Percentiles rank a stretch among this genome's conserved stretches.
Conservation (phyloP, 1,140 invertebrate species). For the Drosophila ogumai region DNA sequence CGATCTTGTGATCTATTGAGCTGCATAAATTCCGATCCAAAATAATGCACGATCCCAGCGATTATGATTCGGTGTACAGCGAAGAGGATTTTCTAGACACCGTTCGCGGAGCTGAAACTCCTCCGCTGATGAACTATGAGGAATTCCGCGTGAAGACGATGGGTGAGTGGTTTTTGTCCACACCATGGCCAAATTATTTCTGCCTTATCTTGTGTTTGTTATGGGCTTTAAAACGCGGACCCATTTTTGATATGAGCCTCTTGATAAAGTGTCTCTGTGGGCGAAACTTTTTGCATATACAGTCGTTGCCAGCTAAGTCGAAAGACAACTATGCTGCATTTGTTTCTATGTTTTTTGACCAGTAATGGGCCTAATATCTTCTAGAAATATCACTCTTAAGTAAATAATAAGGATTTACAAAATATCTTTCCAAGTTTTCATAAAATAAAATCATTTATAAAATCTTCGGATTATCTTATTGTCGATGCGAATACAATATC, state of each 20-base stretch:
- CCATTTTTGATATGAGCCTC: conserved; percentile 46
- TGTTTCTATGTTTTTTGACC: too few relatives aligned
- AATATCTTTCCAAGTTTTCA: too few relatives aligned
- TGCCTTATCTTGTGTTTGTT: conserved; percentile 72
- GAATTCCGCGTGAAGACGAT: conserved; percentile 70
- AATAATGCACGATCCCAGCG: conserved; percentile 68
- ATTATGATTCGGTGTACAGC: conserved; percentile 71
- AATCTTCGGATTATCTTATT: too few relatives aligned
- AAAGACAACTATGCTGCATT: too few relatives aligned
- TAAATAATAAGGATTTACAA: too few relatives aligned
- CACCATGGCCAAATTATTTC: conserved; percentile 44
- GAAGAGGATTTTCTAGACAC: conserved; percentile 59
- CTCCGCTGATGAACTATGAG: conserved; percentile 69
- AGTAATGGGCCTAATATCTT: too few relatives aligned
- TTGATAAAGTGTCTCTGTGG: conserved; percentile 65
- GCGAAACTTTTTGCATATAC: conserved; percentile 47
- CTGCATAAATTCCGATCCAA: conserved; percentile 2
- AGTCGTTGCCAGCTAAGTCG: too few relatives aligned
- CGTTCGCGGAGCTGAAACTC: conserved; percentile 54
- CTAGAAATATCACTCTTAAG: too few relatives aligned
- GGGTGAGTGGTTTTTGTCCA: conserved; percentile 54
- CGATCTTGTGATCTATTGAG: not conserved
- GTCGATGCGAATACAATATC: too few relatives aligned
- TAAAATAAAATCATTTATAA: too few relatives aligned
- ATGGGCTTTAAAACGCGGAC: conserved; percentile 42